These are phyloP conservation scores for Nomada hirtipes DNA, from an alignment of 2,888 invertebrate genomes.

Conservation along the genomic window DNA sequence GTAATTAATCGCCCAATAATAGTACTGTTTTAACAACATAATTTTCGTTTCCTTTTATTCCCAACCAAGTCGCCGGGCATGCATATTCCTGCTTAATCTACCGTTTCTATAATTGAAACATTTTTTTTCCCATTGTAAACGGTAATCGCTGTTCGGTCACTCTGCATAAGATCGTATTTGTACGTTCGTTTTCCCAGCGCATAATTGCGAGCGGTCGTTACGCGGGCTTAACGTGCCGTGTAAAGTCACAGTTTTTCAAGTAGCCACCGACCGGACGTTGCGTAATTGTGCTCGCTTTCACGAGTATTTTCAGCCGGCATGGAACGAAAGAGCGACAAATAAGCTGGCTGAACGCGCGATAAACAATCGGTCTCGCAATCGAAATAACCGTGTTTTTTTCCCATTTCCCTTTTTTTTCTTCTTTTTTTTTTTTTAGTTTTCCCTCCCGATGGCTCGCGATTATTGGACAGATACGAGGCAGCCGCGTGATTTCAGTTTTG, in stretches of 20 bases:
- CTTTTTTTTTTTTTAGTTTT: not conserved
- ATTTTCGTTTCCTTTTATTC: too few relatives aligned
- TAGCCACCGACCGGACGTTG: slow-evolving; percentile 71
- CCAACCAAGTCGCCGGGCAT: too few relatives aligned
- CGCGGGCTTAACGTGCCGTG: slow-evolving; percentile 77
- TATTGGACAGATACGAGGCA: slow-evolving; percentile 29
- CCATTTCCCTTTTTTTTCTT: not conserved
- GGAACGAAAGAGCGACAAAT: slow-evolving; percentile 42
- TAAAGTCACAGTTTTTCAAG: slow-evolving; percentile 79
- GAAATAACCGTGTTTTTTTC: not conserved
- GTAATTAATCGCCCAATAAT: too few relatives aligned
- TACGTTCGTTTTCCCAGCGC: slow-evolving; percentile 58
- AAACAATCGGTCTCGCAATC: slow-evolving; percentile 25
- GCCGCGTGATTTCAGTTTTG: slow-evolving; percentile 31
- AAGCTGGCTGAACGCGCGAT: slow-evolving; percentile 20
- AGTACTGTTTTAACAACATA: too few relatives aligned
- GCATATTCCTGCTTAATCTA: too few relatives aligned
- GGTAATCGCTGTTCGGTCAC: not conserved
- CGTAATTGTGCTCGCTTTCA: slow-evolving; percentile 73
- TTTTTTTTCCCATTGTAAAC: not conserved
- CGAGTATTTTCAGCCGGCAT: slow-evolving; percentile 40
- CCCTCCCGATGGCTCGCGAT: slow-evolving; percentile 10
- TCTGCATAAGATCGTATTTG: slow-evolving; percentile 36
- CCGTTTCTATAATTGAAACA: not conserved
- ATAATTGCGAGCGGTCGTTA: slow-evolving; percentile 79